These are phyloP conservation scores for Synergus gifuensis DNA, from an alignment of 2,888 invertebrate species.

Conservation along the genomic window DNA sequence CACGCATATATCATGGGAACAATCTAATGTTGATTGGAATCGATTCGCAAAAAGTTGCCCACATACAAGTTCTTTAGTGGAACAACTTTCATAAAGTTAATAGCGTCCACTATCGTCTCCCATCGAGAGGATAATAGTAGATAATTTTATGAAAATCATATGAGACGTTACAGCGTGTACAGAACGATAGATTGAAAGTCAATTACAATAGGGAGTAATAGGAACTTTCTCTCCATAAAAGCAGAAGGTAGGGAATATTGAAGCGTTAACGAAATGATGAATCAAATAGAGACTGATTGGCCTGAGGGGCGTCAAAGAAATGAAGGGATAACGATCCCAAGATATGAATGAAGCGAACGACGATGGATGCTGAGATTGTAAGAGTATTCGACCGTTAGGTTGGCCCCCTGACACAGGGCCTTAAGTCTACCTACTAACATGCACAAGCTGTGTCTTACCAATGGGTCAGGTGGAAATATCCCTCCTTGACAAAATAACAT, in stretches of 20 bases:
- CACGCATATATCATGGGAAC: not conserved
- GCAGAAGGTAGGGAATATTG: conserved; percentile 10
- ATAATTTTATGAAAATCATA: conserved; percentile 38
- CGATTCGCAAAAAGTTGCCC: not conserved
- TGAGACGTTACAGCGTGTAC: not conserved
- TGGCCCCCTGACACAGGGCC: conserved; percentile 74
- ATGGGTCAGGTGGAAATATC: conserved; percentile 60
- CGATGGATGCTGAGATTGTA: conserved; percentile 59
- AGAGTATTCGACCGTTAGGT: conserved; percentile 70
- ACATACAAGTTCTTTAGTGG: conserved; percentile 7
- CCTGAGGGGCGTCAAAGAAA: conserved; percentile 13
- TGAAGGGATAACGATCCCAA: conserved; percentile 46
- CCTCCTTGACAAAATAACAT: conserved; percentile 4
- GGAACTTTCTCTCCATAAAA: not conserved
- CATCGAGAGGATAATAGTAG: conserved; percentile 5
- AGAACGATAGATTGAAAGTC: not conserved
- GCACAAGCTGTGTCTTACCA: conserved; percentile 60
- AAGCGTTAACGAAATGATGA: conserved; percentile 14
- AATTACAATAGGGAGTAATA: not conserved
- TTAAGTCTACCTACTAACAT: conserved; percentile 50
- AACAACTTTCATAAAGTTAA: conserved; percentile 38
- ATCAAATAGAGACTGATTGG: conserved; percentile 18
- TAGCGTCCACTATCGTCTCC: conserved; percentile 30
- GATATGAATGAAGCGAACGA: conserved; percentile 56
- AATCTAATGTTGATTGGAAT: not conserved